Evolutionary conservation across 1,140 invertebrate genomes (phyloP).

Genomic region (Diabrotica undecimpunctata): DNA sequence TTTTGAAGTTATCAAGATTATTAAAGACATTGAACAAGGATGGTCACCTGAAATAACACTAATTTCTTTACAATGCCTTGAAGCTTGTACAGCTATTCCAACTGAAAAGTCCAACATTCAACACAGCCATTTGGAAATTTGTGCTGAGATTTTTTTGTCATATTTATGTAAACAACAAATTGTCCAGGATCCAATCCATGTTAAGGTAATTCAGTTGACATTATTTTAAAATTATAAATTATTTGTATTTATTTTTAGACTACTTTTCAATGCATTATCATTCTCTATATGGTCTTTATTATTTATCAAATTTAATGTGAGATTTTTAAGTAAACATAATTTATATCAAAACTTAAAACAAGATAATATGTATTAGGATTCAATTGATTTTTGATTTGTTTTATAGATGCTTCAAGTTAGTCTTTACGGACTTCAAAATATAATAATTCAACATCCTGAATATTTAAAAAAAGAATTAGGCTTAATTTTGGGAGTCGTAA

Average conservation of each 20-base stretch:
- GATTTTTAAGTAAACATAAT: neutral
- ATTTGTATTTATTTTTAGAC: too few relatives aligned
- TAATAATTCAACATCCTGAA: conserved; percentile 30
- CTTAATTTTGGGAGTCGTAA: conserved; percentile 53
- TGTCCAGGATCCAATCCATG: conserved; percentile 22
- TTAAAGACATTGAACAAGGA: neutral
- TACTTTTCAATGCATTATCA: too few relatives aligned
- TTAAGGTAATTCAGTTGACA: conserved; percentile 32
- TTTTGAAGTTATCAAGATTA: conserved; percentile 14
- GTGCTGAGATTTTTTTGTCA: conserved; percentile 30
- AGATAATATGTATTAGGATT: neutral
- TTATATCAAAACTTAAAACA: neutral
- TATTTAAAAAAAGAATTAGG: conserved; percentile 43
- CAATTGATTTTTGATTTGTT: neutral
- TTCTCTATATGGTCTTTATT: too few relatives aligned
- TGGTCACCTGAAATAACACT: conserved; percentile 23
- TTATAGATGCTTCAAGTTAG: conserved; percentile 36
- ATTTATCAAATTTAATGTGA: too few relatives aligned
- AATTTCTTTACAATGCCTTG: conserved; percentile 35
- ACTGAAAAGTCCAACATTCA: neutral
- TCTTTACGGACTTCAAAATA: conserved; percentile 37
- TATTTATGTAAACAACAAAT: conserved; percentile 20
- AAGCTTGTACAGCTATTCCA: conserved; percentile 29
- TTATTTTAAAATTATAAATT: too few relatives aligned
- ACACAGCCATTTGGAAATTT: conserved; percentile 22